These are phyloP conservation scores for Drosophila multiciliata DNA, from an alignment of 2,888 invertebrate genomes.

Conservation along the genomic window DNA sequence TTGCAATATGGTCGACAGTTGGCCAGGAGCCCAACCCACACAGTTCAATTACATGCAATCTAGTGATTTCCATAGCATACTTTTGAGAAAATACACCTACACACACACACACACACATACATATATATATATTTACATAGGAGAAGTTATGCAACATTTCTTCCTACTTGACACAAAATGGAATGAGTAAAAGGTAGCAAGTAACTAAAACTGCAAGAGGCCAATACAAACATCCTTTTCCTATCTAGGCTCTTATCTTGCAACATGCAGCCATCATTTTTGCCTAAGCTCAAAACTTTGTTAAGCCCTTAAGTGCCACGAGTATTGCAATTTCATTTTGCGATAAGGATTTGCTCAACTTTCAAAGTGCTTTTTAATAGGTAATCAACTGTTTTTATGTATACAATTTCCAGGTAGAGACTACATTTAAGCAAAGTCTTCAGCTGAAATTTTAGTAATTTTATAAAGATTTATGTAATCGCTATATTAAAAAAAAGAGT, in stretches of 20 bases:
- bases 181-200: slow-evolving; percentile 14
- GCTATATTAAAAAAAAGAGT: background rate
- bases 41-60: slow-evolving; percentile 57
- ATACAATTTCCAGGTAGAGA: background rate
- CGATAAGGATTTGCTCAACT: slow-evolving; percentile 6
- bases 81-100: slow-evolving; percentile 34
- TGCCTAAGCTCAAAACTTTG: slow-evolving; percentile 30
- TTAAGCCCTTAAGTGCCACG: slow-evolving; percentile 25
- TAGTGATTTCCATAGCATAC: slow-evolving; percentile 63
- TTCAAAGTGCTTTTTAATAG: background rate
- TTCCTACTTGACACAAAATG: background rate
- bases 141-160: slow-evolving; percentile 57
- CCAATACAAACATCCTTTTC: slow-evolving; percentile 31
- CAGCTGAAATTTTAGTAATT: background rate
- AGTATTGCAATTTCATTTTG: background rate
- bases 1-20: slow-evolving; percentile 34
- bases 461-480: background rate
- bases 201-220: slow-evolving; percentile 38
- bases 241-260: slow-evolving; percentile 51
- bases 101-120: background rate
- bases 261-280: slow-evolving; percentile 53
- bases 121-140: background rate
- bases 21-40: slow-evolving; percentile 15
- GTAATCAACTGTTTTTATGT: background rate
- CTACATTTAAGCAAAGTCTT: background rate